A percentile compares a stretch with the other conserved stretches of the same genome.
Evolutionary conservation across 1,140 invertebrate genomes (phyloP).

Genomic region (Xylocopa sonorina): DNA sequence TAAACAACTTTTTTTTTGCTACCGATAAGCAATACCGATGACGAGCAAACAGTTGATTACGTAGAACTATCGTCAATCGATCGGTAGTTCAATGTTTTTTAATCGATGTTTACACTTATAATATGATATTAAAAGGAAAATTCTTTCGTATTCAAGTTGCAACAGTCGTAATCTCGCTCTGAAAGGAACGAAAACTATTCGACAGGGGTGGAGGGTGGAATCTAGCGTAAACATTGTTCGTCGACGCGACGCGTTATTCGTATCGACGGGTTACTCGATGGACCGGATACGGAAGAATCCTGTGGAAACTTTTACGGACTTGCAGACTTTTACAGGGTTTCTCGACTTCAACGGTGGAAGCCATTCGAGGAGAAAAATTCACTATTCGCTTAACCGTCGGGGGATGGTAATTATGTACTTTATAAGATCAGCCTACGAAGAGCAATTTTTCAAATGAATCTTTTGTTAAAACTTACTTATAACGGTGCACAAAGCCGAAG

Average conservation of each 20-base stretch:
- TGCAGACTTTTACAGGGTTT: no score
- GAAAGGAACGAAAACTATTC: conserved; percentile 26
- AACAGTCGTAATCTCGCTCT: no score
- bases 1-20: no score
- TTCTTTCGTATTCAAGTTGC: no score
- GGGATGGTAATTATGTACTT: neutral
- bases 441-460: neutral
- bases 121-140: no score
- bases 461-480: neutral
- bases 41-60: no score
- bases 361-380: neutral
- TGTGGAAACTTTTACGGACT: neutral
- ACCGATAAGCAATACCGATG: no score
- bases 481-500: neutral
- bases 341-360: neutral
- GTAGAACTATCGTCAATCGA: no score
- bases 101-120: no score
- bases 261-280: neutral
- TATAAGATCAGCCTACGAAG: neutral
- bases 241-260: neutral
- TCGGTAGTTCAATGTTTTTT: no score
- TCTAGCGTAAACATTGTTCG: neutral
- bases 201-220: neutral
- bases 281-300: neutral
- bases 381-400: neutral